Evolutionary conservation across 2,113 vertebrate species (phyloP), one percentile per base, ranked within the genome.

Genomic region (Ptilorrhoa leucosticta): DNA sequence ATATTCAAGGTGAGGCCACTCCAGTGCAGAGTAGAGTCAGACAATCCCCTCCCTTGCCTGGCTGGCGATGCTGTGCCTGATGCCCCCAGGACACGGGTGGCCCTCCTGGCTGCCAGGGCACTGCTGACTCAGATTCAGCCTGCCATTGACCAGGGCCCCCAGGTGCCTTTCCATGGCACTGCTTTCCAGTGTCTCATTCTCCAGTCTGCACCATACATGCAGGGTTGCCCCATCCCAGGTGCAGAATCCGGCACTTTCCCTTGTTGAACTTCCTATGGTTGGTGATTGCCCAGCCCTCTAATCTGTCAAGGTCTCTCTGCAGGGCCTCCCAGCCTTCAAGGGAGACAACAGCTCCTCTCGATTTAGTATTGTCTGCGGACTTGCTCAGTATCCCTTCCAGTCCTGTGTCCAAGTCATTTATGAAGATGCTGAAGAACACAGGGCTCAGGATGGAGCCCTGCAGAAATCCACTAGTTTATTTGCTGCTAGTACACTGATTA

Each of bases 51-150:
- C n/a, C 56, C n/a, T 39, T 48, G 27, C n/a, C n/a, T 0, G 1
- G 33, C 26, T 57, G 42, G 42, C 0, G 4, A 15, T 48, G 83
- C 35, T 31, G 44, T 31, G 20, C 44, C 45, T 37, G 83, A 44
- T 37, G 18, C 15, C 6, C 31, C 16, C 37, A 68, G 53, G 31
- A 44, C 44, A 58, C 0, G 0, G 0, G 0, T 27, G 21, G 9
- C 44, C 17, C 27, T 58, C 44, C 44, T 35, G 26, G 61, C 53
- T 58, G 21, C 44, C 71, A 50, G 26, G 31, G 26, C 42, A 86
- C 61, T 50, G 53, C 61, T 68, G 44, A 0, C 17, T 68, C 37
- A 11, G 0, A 0, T 44, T 58, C 21, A 42, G 17, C 4, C 21
- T 40, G 8, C 9, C 23, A 11, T 1, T 0, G 0, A 26, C 26